Evolutionary conservation across 2,888 invertebrate species (phyloP).

Genomic region (Drosophila merina): DNA sequence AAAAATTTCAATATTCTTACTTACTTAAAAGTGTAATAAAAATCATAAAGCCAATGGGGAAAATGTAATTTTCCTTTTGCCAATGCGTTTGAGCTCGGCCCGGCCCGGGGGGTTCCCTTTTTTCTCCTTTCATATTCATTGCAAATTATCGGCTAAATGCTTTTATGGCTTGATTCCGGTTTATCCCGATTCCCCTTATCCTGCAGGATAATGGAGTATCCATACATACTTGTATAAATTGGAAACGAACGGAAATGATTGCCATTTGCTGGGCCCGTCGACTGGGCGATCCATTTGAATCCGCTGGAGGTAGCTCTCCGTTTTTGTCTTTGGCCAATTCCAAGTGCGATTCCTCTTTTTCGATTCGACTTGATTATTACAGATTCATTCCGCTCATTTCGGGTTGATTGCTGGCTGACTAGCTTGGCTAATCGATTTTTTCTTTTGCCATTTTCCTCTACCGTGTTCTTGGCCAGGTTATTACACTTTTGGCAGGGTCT

Average conservation of each 20-base stretch:
- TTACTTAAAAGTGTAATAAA: conserved; percentile 49
- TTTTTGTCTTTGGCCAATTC: background rate
- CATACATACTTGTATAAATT: background rate
- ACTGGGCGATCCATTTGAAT: conserved; percentile 35
- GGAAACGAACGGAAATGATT: conserved; percentile 30
- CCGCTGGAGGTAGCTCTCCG: conserved; percentile 25
- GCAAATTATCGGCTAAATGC: conserved; percentile 66
- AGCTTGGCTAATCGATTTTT: conserved; percentile 36
- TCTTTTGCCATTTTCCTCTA: conserved; percentile 1
- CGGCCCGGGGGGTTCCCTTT: conserved; percentile 1
- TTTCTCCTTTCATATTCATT: conserved; percentile 63
- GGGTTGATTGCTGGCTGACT: conserved; percentile 24
- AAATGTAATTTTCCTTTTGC: conserved; percentile 27
- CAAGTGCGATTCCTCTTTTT: conserved; percentile 7
- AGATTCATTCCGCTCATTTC: conserved; percentile 42
- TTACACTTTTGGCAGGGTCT: conserved; percentile 12
- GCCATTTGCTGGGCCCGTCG: conserved; percentile 33
- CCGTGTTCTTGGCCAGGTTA: conserved; percentile 19
- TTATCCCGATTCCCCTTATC: background rate
- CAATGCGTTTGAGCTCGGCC: conserved; percentile 20
- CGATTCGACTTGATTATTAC: conserved; percentile 41
- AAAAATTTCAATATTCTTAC: conserved; percentile 43
- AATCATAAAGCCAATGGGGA: conserved; percentile 23
- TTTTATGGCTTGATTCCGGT: conserved; percentile 55
- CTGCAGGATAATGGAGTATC: conserved; percentile 16